Percentiles rank a stretch among this genome's conserved stretches.
Conservation (phyloP, 2,888 invertebrate genomes). For the Protodeltote pygarga region DNA sequence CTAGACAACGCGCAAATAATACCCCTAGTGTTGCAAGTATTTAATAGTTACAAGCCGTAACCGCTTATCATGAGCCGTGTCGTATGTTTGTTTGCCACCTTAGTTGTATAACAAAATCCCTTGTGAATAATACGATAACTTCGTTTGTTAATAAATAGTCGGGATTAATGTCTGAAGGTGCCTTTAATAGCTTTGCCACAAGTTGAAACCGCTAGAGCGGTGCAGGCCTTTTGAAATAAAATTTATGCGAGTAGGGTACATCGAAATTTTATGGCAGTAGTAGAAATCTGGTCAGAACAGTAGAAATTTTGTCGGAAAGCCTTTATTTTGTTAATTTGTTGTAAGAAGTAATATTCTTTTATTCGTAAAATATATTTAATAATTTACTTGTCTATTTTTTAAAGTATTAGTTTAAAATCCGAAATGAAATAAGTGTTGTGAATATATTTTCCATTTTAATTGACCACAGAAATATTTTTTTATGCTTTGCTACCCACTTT, state of each 20-base stretch:
- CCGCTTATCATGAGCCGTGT: too few relatives aligned
- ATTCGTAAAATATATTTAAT: neutral
- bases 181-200: neutral
- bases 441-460: neutral
- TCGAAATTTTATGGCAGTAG: conserved; percentile 20
- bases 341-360: conserved; percentile 22
- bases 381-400: neutral
- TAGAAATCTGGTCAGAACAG: conserved; percentile 25
- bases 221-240: conserved; percentile 2
- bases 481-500: neutral
- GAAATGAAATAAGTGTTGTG: conserved; percentile 7
- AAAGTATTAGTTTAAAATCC: neutral
- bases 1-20: too few relatives aligned
- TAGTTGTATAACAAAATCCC: too few relatives aligned
- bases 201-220: conserved; percentile 9
- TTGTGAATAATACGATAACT: too few relatives aligned
- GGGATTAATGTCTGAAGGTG: neutral
- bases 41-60: too few relatives aligned
- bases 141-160: too few relatives aligned
- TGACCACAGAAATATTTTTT: neutral
- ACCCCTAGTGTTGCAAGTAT: too few relatives aligned
- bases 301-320: conserved; percentile 5
- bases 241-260: conserved; percentile 5
- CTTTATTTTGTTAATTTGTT: conserved; percentile 35
- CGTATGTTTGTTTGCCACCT: too few relatives aligned